Base-by-base conservation (phyloP, 2,113 vertebrate species). In the Dermatemys mawii region DNA sequence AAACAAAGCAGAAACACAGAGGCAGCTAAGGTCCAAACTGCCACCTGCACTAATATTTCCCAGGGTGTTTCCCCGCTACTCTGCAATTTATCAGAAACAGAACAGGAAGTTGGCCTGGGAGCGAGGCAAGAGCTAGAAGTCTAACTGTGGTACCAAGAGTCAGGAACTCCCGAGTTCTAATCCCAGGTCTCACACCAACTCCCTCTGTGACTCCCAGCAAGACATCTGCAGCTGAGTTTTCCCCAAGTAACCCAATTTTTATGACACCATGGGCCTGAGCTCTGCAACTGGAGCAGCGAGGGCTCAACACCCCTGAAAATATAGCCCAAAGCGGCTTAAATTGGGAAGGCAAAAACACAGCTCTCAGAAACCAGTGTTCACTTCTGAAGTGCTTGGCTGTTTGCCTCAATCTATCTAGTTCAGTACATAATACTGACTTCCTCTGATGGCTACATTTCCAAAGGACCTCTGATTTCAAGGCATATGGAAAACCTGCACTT, bases 31-130 rank as follows among this genome's bases (percentile, higher is more conserved):
- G 0, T 38, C 85, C 14, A 2, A 12, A 22, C 51, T 73, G 38
- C 17, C 92, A 91, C 84, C 90, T 78, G 90, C 91, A 57, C 83
- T 83, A 4, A 67, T 29, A 81, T 44, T 67, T 60, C 51, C 55
- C 12, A 78, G 53, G 0, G 12, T 84, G 73, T 0, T 0, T 24
- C 84, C 41, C n/a, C 81, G 6, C 38, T 21, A 70, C 48, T 49
- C 6, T 4, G 63, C 16, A 89, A 67, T n/a, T 27, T 41, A 49
- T 76, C 5, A 50, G 41, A 21, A 12, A 8, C 0, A 0, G 85
- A 67, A 44, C 4, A 55, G 35, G 38, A 87, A 27, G 27, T 32
- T 32, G 86, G 55, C 57, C 35, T 54, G 54, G 70, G 44, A 88
- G 19, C 29, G 11, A 44, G 22, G 3, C 35, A 57, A 13, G 90